Conservation (phyloP, 2,888 invertebrate species). For the Theodoxus fluviatilis region DNA sequence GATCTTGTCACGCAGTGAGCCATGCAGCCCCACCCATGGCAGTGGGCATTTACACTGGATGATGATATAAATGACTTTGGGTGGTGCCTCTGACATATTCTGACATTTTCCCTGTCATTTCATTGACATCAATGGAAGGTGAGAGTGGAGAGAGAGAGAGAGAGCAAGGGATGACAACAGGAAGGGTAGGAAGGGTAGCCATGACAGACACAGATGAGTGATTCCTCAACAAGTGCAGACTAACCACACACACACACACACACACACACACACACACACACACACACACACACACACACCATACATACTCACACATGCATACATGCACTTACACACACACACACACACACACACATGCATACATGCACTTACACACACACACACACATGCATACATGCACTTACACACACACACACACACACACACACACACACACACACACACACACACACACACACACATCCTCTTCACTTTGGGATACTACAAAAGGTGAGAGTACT, state of each 20-base stretch:
- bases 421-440: slow-evolving; percentile 6
- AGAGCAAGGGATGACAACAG: slow-evolving; percentile 19
- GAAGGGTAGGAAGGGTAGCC: neutral
- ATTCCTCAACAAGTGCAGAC: neutral
- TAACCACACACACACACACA: neutral
- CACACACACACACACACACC: neutral
- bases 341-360: neutral
- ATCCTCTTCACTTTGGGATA: too few relatives aligned
- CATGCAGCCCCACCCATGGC: too few relatives aligned
- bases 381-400: neutral
- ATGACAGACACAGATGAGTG: neutral
- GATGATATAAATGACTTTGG: too few relatives aligned
- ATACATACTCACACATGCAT: neutral
- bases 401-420: neutral
- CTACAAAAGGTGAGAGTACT: too few relatives aligned
- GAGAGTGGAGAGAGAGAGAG: slow-evolving; percentile 6
- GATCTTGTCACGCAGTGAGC: too few relatives aligned
- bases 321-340: slow-evolving; percentile 1
- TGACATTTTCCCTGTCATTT: too few relatives aligned
- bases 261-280: slow-evolving; percentile 5
- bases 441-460: slow-evolving; percentile 11
- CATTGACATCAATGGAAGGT: too few relatives aligned
- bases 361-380: neutral
- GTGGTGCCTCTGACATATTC: too few relatives aligned
- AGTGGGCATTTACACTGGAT: too few relatives aligned